phyloP scores from a whole-genome alignment of 1,140 invertebrate genomes.

The Eriocheir sinensis region DNA sequence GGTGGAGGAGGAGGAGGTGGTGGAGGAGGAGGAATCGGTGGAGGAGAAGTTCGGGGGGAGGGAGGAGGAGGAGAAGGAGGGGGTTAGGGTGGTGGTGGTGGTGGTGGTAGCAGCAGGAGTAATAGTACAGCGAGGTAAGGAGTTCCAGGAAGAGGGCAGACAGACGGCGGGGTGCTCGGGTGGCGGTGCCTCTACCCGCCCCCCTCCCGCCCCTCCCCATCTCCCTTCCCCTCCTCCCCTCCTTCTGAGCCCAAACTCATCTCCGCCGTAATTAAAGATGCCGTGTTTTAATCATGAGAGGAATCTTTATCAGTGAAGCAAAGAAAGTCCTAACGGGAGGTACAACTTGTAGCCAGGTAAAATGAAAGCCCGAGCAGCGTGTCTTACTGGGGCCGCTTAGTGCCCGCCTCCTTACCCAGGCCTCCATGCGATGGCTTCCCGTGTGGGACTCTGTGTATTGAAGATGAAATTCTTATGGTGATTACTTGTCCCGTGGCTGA shows the following conservation, averaged over 20 bases:
- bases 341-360: background rate
- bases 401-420: background rate
- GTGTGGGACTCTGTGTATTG: background rate
- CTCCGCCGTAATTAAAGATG: background rate
- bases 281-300: background rate
- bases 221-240: background rate
- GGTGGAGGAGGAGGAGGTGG: background rate
- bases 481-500: background rate
- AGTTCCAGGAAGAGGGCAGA: background rate
- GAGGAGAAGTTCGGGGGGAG: background rate
- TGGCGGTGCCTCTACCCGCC: too few relatives aligned
- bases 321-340: background rate
- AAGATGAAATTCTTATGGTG: slow-evolving; percentile 12
- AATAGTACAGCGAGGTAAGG: background rate
- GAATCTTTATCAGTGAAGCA: background rate
- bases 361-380: background rate
- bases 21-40: background rate
- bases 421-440: background rate
- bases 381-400: too few relatives aligned
- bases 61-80: background rate
- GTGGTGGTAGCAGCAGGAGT: background rate
- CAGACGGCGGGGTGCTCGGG: background rate
- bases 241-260: background rate
- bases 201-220: background rate
- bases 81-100: background rate